Base-by-base conservation (phyloP, 2,113 vertebrate species). In the Lophotis ruficrista region DNA sequence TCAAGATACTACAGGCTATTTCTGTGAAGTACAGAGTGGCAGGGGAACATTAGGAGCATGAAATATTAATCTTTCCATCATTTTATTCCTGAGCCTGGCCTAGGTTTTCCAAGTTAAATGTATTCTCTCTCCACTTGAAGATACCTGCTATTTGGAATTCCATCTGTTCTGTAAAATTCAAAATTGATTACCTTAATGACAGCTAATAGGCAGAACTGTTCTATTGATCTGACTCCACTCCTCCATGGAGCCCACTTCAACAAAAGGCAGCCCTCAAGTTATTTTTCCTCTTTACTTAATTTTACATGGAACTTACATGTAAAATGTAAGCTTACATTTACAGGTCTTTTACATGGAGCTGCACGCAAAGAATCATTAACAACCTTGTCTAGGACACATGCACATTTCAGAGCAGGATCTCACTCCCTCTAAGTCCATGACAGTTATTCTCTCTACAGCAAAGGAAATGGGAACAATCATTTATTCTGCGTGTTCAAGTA, bases 161-260 rank as follows among this genome's bases (percentile, higher is more conserved):
- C 64, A 86, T 19, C 9, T 87, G 60, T 38, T 93, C 77, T 53
- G 51, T 91, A 94, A 97, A 92, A 94, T 93, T 97, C 38, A 84
- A 47, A 83, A 96, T 77, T 89, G 25, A 91, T 83, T 89, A 87
- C n/a, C 48, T 72, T 77, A 89, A 94, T 87, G 86, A 79, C 53
- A 94, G 73, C 35, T 91, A 94, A 94, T 43, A 91, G 41, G 80
- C 80, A 93, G 72, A 91, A 89, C 61, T 79, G 83, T 94, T 87
- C 65, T 58, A 80, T 73, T 72, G 87, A 94, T 91, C 77, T 66
- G 70, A 54, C 54, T 82, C 11, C 53, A 43, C 58, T 87, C 18
- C 70, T 61, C 72, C 35, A 50, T 0, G 1, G 53, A 89, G 33
- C 21, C 33, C 35, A 41, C 45, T 93, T 87, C 60, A 88, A 47